Conservation (phyloP, 2,797 vertebrate species). For the Borostomias antarcticus region DNA sequence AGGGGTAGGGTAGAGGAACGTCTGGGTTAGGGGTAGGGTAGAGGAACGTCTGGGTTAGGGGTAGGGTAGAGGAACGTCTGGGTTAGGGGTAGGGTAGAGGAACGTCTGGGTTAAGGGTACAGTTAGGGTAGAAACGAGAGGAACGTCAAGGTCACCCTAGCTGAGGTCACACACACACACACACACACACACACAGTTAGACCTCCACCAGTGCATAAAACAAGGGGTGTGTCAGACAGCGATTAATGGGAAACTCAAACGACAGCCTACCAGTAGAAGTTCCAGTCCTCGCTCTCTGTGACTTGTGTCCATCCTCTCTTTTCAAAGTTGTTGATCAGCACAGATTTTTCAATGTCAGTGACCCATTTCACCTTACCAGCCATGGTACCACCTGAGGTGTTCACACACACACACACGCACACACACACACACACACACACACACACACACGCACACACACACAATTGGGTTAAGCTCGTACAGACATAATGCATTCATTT, state of each 20-base stretch:
- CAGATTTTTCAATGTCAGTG: conserved; percentile 97
- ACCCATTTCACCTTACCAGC: conserved; percentile 97
- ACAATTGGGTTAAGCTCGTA: neutral
- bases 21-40: too few species aligned
- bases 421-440: neutral
- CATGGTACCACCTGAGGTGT: conserved; percentile 72
- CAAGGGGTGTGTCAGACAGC: neutral
- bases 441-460: conserved; percentile 34
- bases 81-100: too few species aligned
- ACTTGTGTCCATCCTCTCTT: conserved; percentile 96
- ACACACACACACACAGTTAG: neutral
- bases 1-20: too few species aligned
- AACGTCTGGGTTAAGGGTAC: too few species aligned
- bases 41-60: too few species aligned
- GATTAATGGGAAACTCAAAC: neutral
- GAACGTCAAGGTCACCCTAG: neutral
- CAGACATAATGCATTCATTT: neutral
- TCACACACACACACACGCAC: neutral
- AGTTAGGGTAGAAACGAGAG: too few species aligned
- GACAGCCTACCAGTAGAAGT: conserved; percentile 92
- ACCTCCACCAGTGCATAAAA: neutral
- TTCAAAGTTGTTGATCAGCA: conserved; percentile 98
- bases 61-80: too few species aligned
- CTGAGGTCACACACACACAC: neutral
- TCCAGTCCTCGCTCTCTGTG: conserved; percentile 94